phyloP scores from a whole-genome alignment of 2,797 vertebrate genomes.

The Bradypodion ventrale region DNA sequence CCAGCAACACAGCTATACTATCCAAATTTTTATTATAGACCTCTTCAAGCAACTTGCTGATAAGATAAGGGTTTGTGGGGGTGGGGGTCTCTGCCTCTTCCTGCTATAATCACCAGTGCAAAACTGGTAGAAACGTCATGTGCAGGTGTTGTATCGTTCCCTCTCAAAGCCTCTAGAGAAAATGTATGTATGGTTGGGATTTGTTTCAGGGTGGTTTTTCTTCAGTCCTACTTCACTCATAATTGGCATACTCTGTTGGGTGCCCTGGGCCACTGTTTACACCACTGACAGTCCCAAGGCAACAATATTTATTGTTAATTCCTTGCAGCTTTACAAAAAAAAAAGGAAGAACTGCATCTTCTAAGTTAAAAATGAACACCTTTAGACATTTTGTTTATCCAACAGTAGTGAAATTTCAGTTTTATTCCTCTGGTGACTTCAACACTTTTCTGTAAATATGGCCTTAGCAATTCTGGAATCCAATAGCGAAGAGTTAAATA shows the following conservation, averaged over 20 bases:
- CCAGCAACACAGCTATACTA: conserved; percentile 72
- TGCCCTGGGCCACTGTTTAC: conserved; percentile 46
- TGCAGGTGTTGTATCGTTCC: conserved; percentile 73
- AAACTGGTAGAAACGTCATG: conserved; percentile 60
- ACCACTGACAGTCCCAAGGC: conserved; percentile 61
- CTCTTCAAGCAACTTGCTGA: conserved; percentile 66
- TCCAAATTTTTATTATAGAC: conserved; percentile 75
- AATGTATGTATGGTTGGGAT: conserved; percentile 24
- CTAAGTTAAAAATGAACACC: conserved; percentile 62
- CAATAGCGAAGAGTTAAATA: conserved; percentile 71
- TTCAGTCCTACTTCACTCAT: conserved; percentile 60
- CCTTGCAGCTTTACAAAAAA: conserved; percentile 55
- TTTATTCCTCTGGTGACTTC: conserved; percentile 70
- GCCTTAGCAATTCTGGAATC: conserved; percentile 75
- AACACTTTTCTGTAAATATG: conserved; percentile 73
- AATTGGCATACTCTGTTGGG: conserved; percentile 52
- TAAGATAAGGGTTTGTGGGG: conserved; percentile 43
- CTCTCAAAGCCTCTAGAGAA: conserved; percentile 63
- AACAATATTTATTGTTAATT: conserved; percentile 63
- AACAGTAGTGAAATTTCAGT: conserved; percentile 70
- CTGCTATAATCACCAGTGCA: conserved; percentile 47
- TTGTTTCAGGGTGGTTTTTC: conserved; percentile 32
- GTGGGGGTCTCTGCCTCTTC: conserved; percentile 50
- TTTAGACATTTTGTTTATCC: conserved; percentile 59
- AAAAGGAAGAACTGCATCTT: conserved; percentile 53